Evolutionary conservation across 2,888 invertebrate species (phyloP), one percentile per base, ranked within the genome.

Genomic region (Campoletis raptor): DNA sequence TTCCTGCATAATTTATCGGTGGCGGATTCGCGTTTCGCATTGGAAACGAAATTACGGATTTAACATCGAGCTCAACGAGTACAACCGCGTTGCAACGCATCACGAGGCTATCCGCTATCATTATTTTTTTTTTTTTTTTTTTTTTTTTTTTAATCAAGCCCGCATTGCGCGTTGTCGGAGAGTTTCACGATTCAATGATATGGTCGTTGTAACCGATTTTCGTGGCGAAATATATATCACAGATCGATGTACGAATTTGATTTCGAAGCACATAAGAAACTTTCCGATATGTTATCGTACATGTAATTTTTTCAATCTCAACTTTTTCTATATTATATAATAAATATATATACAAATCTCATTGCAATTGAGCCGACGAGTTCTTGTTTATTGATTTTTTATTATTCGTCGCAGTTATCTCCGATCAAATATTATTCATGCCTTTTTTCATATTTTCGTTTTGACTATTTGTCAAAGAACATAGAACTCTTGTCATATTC

Each of bases 1-100:
- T 69, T 84, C 70, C 78, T 76, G 86, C 86, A 86, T 86, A 86
- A 86, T 86, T 86, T 86, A 86, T 86, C 81, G 78, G 81, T 69
- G 40, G 76, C 79, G 45, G 82, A 81, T 76, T 64, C 74, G 79
- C 73, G 37, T 45, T 45, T 70, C 76, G 83, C 70, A 80, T 21
- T 84, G 52, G 84, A 81, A 84, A 81, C 84, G 66, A 84, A 81
- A 79, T 84, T 86, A 81, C 86, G 74, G 30, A 84, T 84, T 86
- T 74, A 86, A 81, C 78, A 40, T 74, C 73, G 54, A 30, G 52
- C 78, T n/a, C 42, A 42, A 67, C 57, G 36, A 40, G 79, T 70
- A 79, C 57, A 30, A 42, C 57, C 57, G 24, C 70, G 42, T 37
- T 9, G 69, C 69, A 76, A 70, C 67, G 67, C 66, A 64, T 67